phyloP scores from a whole-genome alignment of 64 coral and sea anemone genomes.

The Dendronephthya gigantea region DNA sequence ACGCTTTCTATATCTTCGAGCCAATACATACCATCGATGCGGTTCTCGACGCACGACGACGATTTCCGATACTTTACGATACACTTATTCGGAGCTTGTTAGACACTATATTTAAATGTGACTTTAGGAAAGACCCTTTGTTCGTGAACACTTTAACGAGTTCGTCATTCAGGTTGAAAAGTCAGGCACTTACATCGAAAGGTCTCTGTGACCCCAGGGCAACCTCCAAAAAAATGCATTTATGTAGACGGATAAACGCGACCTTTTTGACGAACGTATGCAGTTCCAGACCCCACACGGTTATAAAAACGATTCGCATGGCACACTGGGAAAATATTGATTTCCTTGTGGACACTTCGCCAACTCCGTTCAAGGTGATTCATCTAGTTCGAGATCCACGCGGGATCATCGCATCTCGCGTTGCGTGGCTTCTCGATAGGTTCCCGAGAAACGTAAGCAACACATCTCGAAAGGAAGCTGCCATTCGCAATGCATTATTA shows the following conservation, averaged over 20 bases:
- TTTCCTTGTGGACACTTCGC: not conserved
- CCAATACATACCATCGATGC: not conserved
- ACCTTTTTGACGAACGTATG: not conserved
- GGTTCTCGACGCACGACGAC: not conserved
- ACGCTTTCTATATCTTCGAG: not conserved
- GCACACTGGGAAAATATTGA: conserved; percentile 1
- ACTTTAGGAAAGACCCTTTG: not conserved
- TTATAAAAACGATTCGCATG: conserved; percentile 11
- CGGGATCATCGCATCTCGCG: conserved; percentile 4
- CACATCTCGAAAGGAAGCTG: not conserved
- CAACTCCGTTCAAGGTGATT: not conserved
- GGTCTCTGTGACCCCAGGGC: not conserved
- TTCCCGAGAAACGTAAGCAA: not conserved
- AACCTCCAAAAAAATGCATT: not conserved
- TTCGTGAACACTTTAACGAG: not conserved
- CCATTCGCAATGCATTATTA: not conserved
- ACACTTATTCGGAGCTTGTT: not conserved
- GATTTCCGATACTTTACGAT: conserved; percentile 9
- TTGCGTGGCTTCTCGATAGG: not conserved
- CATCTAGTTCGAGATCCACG: not conserved
- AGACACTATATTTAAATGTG: not conserved
- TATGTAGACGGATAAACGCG: not conserved
- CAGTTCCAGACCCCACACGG: not conserved
- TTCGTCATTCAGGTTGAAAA: not conserved
- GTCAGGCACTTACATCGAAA: not conserved